Evolutionary conservation across 2,113 vertebrate species (phyloP).

Genomic region (Sylvia atricapilla): DNA sequence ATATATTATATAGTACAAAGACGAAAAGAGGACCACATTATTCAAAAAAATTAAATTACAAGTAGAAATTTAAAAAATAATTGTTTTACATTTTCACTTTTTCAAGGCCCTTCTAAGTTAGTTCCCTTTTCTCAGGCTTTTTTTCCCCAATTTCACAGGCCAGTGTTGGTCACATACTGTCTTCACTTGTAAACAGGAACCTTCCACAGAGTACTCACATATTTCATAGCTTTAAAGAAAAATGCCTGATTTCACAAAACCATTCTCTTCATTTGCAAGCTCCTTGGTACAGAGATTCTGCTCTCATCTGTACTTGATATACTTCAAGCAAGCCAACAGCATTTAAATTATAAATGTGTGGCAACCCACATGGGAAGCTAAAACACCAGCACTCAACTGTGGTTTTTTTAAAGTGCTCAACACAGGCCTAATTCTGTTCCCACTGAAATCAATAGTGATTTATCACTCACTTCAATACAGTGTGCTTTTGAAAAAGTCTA

Average conservation of each 20-base stretch:
- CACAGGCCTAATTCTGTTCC: constrained; percentile 51
- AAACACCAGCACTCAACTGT: constrained; percentile 56
- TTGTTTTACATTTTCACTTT: not conserved
- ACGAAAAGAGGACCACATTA: not conserved
- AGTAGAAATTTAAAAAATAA: not conserved
- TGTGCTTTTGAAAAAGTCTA: constrained; percentile 39
- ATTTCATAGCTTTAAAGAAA: not conserved
- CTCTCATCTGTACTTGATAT: constrained; percentile 33
- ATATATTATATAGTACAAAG: not conserved
- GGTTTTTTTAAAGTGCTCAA: constrained; percentile 56
- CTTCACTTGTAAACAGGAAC: not conserved
- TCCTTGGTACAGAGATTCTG: constrained; percentile 5
- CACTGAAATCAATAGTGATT: constrained; percentile 62
- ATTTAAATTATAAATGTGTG: constrained; percentile 54
- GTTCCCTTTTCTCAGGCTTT: not conserved
- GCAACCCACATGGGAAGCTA: constrained; percentile 60
- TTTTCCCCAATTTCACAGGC: not conserved
- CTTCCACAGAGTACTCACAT: not conserved
- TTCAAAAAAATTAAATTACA: not conserved
- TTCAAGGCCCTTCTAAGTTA: not conserved
- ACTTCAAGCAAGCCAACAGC: constrained; percentile 31
- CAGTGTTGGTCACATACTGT: not conserved
- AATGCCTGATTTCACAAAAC: not conserved
- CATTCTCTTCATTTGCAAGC: not conserved
- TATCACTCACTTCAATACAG: constrained; percentile 18